Conservation (phyloP, 1,140 invertebrate genomes). For the Trichomalopsis sarcophagae region DNA sequence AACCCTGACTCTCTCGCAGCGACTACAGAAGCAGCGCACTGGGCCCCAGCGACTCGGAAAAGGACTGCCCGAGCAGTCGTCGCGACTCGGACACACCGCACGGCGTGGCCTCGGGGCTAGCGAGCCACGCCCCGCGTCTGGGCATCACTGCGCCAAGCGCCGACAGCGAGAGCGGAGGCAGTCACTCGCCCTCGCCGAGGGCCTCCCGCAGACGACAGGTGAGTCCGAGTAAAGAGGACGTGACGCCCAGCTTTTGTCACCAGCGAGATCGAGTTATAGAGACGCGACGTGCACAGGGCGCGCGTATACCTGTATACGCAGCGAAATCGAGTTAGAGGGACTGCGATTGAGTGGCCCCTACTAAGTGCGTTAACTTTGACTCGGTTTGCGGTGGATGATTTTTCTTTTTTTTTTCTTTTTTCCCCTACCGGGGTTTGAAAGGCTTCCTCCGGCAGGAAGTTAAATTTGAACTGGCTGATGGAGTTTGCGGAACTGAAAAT, state of each 20-base stretch:
- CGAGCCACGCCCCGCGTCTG: constrained; percentile 75
- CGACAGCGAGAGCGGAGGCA: constrained; percentile 91
- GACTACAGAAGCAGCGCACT: constrained; percentile 93
- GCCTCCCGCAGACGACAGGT: constrained; percentile 88
- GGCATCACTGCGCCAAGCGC: constrained; percentile 82
- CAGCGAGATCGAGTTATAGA: no score
- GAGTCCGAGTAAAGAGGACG: constrained; percentile 11
- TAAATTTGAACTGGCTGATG: no score
- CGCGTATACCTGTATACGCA: background rate
- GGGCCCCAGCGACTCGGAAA: constrained; percentile 90
- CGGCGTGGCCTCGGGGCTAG: constrained; percentile 71
- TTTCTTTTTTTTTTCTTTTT: no score
- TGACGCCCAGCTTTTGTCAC: no score
- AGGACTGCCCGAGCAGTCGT: constrained; percentile 82
- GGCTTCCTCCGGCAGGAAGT: no score
- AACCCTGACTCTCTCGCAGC: constrained; percentile 74
- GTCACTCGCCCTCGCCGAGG: constrained; percentile 88
- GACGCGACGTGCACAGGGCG: no score
- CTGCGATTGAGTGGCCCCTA: background rate
- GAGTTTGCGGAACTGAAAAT: no score
- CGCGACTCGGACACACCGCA: constrained; percentile 78
- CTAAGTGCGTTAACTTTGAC: background rate
- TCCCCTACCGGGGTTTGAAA: no score
- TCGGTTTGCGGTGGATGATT: background rate
- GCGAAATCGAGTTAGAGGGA: background rate